Evolutionary conservation across 1,140 invertebrate species (phyloP).

Genomic region (Bactericera cockerelli): DNA sequence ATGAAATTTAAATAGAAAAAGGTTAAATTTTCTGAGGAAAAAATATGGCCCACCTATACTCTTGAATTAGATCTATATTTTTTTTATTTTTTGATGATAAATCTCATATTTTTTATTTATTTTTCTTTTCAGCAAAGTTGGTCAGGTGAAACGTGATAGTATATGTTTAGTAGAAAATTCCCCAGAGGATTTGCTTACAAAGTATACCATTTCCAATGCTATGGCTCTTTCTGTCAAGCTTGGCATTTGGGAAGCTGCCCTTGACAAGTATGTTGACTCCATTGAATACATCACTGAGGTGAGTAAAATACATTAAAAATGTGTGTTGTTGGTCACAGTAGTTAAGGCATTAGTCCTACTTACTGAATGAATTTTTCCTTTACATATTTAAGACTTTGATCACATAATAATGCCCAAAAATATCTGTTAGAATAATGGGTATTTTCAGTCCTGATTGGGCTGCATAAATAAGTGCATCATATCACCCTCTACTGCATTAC

Average conservation of each 20-base stretch:
- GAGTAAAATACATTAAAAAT: constrained; percentile 16
- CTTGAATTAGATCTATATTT: too few species aligned
- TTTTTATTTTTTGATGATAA: neutral
- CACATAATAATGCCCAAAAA: too few species aligned
- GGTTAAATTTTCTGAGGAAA: too few species aligned
- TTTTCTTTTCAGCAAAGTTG: constrained; percentile 28
- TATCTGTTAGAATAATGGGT: too few species aligned
- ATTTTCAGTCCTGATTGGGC: too few species aligned
- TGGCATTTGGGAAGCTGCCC: constrained; percentile 74
- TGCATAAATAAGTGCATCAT: too few species aligned
- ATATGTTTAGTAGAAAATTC: constrained; percentile 26
- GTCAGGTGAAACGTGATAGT: constrained; percentile 30
- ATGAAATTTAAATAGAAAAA: too few species aligned
- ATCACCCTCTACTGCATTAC: too few species aligned
- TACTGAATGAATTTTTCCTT: neutral
- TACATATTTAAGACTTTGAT: neutral
- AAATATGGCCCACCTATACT: too few species aligned
- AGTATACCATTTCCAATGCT: constrained; percentile 76
- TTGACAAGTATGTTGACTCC: constrained; percentile 66
- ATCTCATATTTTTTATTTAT: neutral
- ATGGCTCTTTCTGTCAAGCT: constrained; percentile 82
- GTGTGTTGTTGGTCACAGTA: too few species aligned
- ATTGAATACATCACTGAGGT: constrained; percentile 65
- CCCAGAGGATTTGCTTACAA: constrained; percentile 36
- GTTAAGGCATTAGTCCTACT: neutral